These are phyloP conservation scores for Australoheros facetus DNA, from an alignment of 2,797 vertebrate genomes.

Conservation along the genomic window DNA sequence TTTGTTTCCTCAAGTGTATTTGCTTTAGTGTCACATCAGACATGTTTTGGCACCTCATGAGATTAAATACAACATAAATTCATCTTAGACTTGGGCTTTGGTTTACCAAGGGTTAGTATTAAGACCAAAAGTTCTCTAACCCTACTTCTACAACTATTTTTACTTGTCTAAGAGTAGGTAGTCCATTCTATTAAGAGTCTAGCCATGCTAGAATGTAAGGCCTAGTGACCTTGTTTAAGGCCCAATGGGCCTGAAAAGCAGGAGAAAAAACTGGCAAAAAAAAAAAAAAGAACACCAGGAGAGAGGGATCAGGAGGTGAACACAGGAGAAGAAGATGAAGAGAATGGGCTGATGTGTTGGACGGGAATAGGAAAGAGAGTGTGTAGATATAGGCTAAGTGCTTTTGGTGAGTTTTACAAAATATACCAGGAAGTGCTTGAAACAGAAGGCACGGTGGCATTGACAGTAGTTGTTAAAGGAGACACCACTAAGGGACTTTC, in stretches of 20 bases:
- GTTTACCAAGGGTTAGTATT: slow-evolving; percentile 70
- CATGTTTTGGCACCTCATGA: slow-evolving; percentile 74
- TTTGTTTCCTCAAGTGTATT: slow-evolving; percentile 35
- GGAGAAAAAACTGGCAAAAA: slow-evolving; percentile 14
- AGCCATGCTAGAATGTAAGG: slow-evolving; percentile 59
- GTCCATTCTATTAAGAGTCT: slow-evolving; percentile 42
- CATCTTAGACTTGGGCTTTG: slow-evolving; percentile 70
- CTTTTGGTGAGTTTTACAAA: slow-evolving; percentile 86
- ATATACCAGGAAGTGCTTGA: slow-evolving; percentile 86
- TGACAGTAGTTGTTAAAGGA: slow-evolving; percentile 81
- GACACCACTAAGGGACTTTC: slow-evolving; percentile 81
- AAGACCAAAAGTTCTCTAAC: slow-evolving; percentile 34
- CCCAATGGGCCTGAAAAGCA: slow-evolving; percentile 36
- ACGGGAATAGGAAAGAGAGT: slow-evolving; percentile 21
- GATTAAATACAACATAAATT: slow-evolving; percentile 56
- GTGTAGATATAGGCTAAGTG: slow-evolving; percentile 79
- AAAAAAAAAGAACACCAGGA: not conserved
- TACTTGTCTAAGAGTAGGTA: slow-evolving; percentile 46
- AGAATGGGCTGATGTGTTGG: slow-evolving; percentile 33
- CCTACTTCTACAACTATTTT: slow-evolving; percentile 38
- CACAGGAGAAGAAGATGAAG: slow-evolving; percentile 29
- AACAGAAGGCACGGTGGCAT: slow-evolving; percentile 88
- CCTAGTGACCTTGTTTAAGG: slow-evolving; percentile 62
- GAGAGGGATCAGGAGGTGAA: slow-evolving; percentile 30
- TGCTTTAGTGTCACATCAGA: slow-evolving; percentile 75